phyloP scores from a whole-genome alignment of 35 echinoderm and acorn worm genomes.

The Strongylocentrotus purpuratus region DNA sequence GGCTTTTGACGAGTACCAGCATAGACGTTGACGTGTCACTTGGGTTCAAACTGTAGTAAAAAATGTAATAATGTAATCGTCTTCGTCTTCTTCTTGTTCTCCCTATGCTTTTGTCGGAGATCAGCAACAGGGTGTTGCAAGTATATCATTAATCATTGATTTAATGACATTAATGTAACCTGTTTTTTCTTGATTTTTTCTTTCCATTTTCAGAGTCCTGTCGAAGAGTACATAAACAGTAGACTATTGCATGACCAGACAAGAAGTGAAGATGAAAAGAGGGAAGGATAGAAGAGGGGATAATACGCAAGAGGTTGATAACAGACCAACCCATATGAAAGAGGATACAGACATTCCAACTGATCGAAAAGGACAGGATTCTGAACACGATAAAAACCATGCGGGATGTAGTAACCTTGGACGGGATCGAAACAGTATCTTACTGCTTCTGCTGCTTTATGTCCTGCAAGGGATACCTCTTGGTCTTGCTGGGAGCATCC shows the following conservation, averaged over 20 bases:
- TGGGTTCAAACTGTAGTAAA: too few relatives aligned
- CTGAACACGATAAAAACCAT: background rate
- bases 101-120: too few relatives aligned
- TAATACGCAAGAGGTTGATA: background rate
- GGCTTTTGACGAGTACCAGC: too few relatives aligned
- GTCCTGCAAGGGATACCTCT: conserved; percentile 93
- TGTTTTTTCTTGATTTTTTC: background rate
- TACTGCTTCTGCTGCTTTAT: conserved; percentile 78
- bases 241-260: background rate
- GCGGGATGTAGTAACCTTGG: conserved; percentile 3
- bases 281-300: background rate
- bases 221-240: background rate
- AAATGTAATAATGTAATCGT: too few relatives aligned
- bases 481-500: conserved; percentile 93
- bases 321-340: background rate
- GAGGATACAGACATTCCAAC: background rate
- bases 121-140: too few relatives aligned
- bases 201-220: background rate
- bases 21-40: too few relatives aligned
- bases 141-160: too few relatives aligned
- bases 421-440: conserved; percentile 60
- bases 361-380: background rate
- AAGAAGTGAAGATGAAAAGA: background rate
- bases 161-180: too few relatives aligned
- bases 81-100: too few relatives aligned